Conservation (phyloP, 2,888 invertebrate species). For the Tupiocoris notatus region DNA sequence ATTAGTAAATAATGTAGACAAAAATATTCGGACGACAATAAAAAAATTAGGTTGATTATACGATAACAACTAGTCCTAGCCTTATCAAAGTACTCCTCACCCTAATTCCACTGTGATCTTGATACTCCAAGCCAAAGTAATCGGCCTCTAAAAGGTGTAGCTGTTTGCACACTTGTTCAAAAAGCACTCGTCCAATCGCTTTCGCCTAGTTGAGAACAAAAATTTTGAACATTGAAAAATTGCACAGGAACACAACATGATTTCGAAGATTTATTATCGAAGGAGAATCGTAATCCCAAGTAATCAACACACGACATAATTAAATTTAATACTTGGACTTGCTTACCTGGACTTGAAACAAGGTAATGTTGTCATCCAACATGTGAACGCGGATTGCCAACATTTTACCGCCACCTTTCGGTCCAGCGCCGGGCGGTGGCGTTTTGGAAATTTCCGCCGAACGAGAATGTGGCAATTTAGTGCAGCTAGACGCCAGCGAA, state of each 20-base stretch:
- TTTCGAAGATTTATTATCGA: too few species aligned
- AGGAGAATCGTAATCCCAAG: not conserved
- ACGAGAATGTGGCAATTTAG: slow-evolving; percentile 52
- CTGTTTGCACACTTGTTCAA: slow-evolving; percentile 96
- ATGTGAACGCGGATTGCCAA: slow-evolving; percentile 83
- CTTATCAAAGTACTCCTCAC: slow-evolving; percentile 59
- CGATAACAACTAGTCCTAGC: too few species aligned
- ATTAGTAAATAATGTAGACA: too few species aligned
- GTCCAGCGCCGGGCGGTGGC: slow-evolving; percentile 71
- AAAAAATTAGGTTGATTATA: too few species aligned
- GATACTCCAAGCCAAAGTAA: slow-evolving; percentile 97
- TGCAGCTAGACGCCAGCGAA: slow-evolving; percentile 48
- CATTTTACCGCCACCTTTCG: slow-evolving; percentile 84
- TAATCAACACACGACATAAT: not conserved
- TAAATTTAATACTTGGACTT: too few species aligned
- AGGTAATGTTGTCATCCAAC: slow-evolving; percentile 83
- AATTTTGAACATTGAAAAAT: not conserved
- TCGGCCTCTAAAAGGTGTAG: slow-evolving; percentile 94
- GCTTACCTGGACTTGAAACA: slow-evolving; percentile 89
- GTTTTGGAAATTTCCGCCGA: slow-evolving; percentile 51
- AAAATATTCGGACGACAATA: not conserved
- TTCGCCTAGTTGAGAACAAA: slow-evolving; percentile 68
- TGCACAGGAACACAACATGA: not conserved
- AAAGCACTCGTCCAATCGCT: slow-evolving; percentile 86
- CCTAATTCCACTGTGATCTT: slow-evolving; percentile 80